Evolutionary conservation across 2,797 vertebrate species (phyloP), one percentile per base, ranked within the genome.

Genomic region (Hydrophis major): DNA sequence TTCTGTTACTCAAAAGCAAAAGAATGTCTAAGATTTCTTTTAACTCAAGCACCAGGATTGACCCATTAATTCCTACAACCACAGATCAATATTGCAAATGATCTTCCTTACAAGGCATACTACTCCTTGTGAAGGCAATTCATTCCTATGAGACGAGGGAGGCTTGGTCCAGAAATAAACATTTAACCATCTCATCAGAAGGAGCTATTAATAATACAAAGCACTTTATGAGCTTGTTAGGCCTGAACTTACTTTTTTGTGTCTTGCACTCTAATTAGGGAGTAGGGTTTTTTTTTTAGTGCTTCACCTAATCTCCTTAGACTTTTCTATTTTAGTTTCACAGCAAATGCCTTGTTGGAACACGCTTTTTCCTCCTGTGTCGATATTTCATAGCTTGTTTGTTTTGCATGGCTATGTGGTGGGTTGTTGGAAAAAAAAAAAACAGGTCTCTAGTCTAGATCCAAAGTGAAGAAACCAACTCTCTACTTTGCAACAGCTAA

Each of bases 191-290:
- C 86, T 89, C 94, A 93, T 56, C 7, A 94, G 92, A 11, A 87
- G 92, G 61, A 95, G 78, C 87, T 92, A 95, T 97, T 95, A 96
- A 94, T 95, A 96, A 95, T 95, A 96, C 95, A 95, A 96, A 89
- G n/a, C 89, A 18, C 59, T 86, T 96, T 0, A 91, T 7, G 93
- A 93, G 95, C 91, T 95, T 22, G 86, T 1, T 53, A 91, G 89
- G 86, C 37, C 92, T 5, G 92, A 91, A 59, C 7, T 93, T 92
- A 1, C 0, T n/a, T 42, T 87, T 93, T 66, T 74, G 92, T 57
- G 69, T 69, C 78, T 28, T 37, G 69, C 56, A 56, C 61, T 6
- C 92, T 94, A 94, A 95, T 94, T 95, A 86, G 90, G 90, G 92
- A 20, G 93, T 20, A 86, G 93, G 89, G 92, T 88, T 95, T 95